Evolutionary conservation across 1,140 invertebrate genomes (phyloP), one percentile per base, ranked within the genome.

Genomic region (Caenorhabditis inopinata): DNA sequence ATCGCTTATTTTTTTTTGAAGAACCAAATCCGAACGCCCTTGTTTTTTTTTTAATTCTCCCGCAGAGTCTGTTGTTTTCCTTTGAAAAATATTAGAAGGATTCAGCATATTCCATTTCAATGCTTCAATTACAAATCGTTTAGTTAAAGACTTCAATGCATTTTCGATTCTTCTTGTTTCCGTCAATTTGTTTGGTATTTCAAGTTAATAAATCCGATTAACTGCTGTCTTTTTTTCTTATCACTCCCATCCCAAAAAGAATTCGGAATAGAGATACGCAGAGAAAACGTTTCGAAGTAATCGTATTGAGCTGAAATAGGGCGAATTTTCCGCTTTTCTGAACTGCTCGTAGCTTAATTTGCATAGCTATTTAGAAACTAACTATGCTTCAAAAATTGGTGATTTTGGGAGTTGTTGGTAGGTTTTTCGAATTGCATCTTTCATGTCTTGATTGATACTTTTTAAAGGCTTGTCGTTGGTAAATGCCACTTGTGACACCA

Each of bases 401-500:
- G 7, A 14, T 53, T 16, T 25, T 53, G n/a, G 21, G 11, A 16
- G 9, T 32, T n/a, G 12, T 53, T 53, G 53, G 53, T 62, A 35
- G 2, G 53, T 62, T 1, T 16, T 53, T 0, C 12, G 1, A 12
- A 27, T 53, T 27, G 25, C 18, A 2, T 25, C 1, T 25, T 4
- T 23, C 1, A 7, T 25, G 14, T 6, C 23, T 11, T 53, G n/a
- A n/a, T n/a, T n/a, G n/a, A n/a, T n/a, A n/a, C 6, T 6, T 9
- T 27, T 53, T 53, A 27, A 21, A 62, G 53, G 27, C 4, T 7
- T 32, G 4, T 32, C 27, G 4, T 32, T 62, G 53, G 53, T 16
- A 6, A 16, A 16, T 32, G 53, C 78, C 58, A 74, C 58, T 2
- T 79, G 78, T 46, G 58, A 79, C 35, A 45, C 78, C 4, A 35